A percentile compares a stretch with the other conserved stretches of the same genome.
phyloP scores from a whole-genome alignment of 1,140 invertebrate genomes.

The Diorhabda sublineata region DNA sequence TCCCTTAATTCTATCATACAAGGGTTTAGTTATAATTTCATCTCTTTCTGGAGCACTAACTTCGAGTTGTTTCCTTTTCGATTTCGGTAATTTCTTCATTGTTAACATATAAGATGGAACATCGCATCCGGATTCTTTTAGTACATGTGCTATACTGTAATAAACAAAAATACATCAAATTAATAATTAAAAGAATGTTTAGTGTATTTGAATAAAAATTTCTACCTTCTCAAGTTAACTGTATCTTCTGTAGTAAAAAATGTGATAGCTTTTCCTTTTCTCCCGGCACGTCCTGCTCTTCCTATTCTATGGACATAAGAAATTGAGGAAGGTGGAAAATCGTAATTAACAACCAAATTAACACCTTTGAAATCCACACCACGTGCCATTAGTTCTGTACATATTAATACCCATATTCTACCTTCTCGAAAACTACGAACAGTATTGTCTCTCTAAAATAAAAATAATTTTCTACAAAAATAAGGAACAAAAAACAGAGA shows the following conservation, averaged over 20 bases:
- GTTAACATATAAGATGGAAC: constrained; percentile 87
- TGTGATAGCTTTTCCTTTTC: constrained; percentile 82
- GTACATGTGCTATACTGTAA: constrained; percentile 77
- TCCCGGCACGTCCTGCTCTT: constrained; percentile 88
- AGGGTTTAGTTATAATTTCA: constrained; percentile 33
- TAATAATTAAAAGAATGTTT: not conserved
- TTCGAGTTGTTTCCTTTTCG: constrained; percentile 54
- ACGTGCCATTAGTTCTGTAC: constrained; percentile 94
- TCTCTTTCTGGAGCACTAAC: constrained; percentile 36
- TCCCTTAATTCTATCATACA: constrained; percentile 26
- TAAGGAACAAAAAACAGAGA: too few species aligned
- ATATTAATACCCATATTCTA: constrained; percentile 93
- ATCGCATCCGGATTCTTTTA: constrained; percentile 82
- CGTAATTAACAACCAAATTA: constrained; percentile 84
- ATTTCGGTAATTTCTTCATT: constrained; percentile 69
- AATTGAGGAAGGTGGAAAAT: constrained; percentile 88
- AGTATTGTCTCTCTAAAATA: constrained; percentile 77
- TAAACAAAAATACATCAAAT: constrained; percentile 25
- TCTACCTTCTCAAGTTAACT: constrained; percentile 74
- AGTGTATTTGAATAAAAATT: constrained; percentile 8
- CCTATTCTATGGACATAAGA: constrained; percentile 91
- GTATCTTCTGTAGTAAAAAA: constrained; percentile 91
- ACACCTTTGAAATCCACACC: constrained; percentile 98
- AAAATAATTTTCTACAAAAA: too few species aligned
- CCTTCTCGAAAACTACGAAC: constrained; percentile 86